Base-by-base conservation (phyloP, 2,797 vertebrate genomes). In the Phrynocephalus vlangalii region DNA sequence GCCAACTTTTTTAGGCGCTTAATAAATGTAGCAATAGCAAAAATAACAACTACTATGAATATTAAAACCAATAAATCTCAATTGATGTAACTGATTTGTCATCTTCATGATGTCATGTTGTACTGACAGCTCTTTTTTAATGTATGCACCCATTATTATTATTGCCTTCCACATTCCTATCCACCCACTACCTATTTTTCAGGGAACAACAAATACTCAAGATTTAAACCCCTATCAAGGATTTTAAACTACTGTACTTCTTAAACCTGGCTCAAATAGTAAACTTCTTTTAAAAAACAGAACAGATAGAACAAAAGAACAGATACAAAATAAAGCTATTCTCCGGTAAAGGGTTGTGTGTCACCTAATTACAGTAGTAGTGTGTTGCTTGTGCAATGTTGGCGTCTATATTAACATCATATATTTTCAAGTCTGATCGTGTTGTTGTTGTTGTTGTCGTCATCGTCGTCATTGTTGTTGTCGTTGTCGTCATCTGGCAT, bases 51-150 rank as follows among this genome's bases (percentile, higher is more conserved):
- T 10, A 56, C 52, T 56, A 20, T 5, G 18, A 56, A 50, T 63
- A 22, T 75, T 85, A 33, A 85, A 88, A 81, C 18, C 24, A 28
- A 33, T 44, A 56, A 79, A 79, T 66, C 16, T 68, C n/a, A 87
- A 52, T n/a, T 80, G 3, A 56, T 56, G 6, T 48, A 20, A 24
- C 48, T 48, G 38, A 11, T 63, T 5, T 63, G 68, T 28, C n/a
- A 10, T n/a, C 68, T 71, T 28, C 9, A 20, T 63, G 9, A 10
- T 71, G n/a, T 18, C 68, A 71, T 28, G 10, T 28, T 28, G 26
- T 28, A 28, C 26, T 24, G 20, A 28, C 9, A 71, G 24, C n/a
- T n/a, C 4, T 71, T 71, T 71, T 71, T n/a, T 13, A 71, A 71
- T 28, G 5, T 63, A 63, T 63, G 60, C 60, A 18, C 9, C 52